Base-by-base conservation (phyloP, 1,140 invertebrate genomes). In the Drosophila melanica region DNA sequence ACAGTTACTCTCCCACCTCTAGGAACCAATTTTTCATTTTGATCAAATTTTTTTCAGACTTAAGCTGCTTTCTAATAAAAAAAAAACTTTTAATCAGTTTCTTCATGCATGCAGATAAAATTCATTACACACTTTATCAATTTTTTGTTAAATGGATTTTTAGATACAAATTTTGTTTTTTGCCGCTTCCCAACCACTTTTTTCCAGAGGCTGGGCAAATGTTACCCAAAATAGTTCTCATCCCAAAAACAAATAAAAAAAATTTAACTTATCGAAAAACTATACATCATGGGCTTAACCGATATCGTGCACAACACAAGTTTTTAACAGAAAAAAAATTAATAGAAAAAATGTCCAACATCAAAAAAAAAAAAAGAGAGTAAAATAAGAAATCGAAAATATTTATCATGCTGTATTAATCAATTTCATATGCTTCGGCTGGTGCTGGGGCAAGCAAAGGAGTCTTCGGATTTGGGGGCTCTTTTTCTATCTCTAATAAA, bases 321-420 rank as follows among this genome's bases (percentile, higher is more conserved):
- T 50, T 57, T 20, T 42, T 11, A n/a, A 57, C 30, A 27, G 60
- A 63, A 18, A 63, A 63, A 73, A 51, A 72, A 55, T 54, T 37
- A 69, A 62, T 77, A 45, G 51, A 67, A 45, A 57, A 47, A 78
- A 73, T 35, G 2, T 35, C 33, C 33, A 35, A 35, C 33, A 58
- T 58, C 10, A 23, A 47, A 47, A 47, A 23, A 47, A 47, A 47
- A 23, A 47, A 23, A 23, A 23, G 20, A 12, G n/a, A 27, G 27
- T 48, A 48, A 51, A 51, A 53, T 50, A 60, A 23, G 18, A 69
- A 75, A 68, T 68, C 18, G 57, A 85, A 86, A 86, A 87, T 84
- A 89, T 89, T 89, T 90, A 89, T 89, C 84, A 89, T 80, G 80
- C 80, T 70, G 80, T 84, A 90, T 89, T 89, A 89, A 89, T 89